Percentiles rank a stretch among this genome's conserved stretches.
Evolutionary conservation across 2,113 vertebrate species (phyloP).

Genomic region (Euleptes europaea): DNA sequence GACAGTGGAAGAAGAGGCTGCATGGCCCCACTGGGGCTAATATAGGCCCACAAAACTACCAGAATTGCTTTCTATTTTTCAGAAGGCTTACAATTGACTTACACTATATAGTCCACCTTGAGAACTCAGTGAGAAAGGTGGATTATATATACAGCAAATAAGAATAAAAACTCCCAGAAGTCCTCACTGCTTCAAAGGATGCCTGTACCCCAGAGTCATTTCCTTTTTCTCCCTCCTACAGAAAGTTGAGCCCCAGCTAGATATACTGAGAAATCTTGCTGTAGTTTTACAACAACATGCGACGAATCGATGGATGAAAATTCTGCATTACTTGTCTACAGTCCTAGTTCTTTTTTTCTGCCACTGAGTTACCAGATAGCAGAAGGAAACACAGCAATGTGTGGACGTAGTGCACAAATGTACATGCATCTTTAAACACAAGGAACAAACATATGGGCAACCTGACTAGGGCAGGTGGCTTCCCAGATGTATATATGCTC

Average conservation of each 20-base stretch:
- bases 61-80: too few species aligned
- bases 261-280: not conserved
- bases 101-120: too few species aligned
- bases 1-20: too few species aligned
- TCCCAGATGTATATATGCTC: not conserved
- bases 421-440: not conserved
- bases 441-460: not conserved
- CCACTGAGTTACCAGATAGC: not conserved
- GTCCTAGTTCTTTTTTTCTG: not conserved
- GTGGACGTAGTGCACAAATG: not conserved
- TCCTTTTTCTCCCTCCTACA: not conserved
- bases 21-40: too few species aligned
- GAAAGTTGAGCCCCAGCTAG: not conserved
- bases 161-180: too few species aligned
- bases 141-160: too few species aligned
- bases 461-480: not conserved
- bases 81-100: too few species aligned
- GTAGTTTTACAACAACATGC: not conserved
- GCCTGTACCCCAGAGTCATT: not conserved
- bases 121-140: too few species aligned
- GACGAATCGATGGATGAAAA: not conserved
- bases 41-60: too few species aligned
- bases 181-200: too few species aligned
- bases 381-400: not conserved
- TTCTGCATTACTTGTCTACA: not conserved